Evolutionary conservation across 2,113 vertebrate species (phyloP).

Genomic region (Leiothrix lutea): DNA sequence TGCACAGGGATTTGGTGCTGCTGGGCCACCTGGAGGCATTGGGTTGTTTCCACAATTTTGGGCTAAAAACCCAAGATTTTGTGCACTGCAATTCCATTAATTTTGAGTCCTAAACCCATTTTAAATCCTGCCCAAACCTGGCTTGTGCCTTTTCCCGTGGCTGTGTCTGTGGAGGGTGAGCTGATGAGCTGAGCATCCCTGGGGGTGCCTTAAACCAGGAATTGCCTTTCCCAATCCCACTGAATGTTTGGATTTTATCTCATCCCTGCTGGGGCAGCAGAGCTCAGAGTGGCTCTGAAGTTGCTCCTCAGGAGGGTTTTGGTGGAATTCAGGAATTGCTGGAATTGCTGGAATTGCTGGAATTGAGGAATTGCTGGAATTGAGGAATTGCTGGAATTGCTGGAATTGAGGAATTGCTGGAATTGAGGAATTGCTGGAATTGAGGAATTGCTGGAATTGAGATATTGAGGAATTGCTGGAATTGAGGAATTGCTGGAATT

Average conservation of each 20-base stretch:
- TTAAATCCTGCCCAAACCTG: not conserved
- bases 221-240: not conserved
- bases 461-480: no score
- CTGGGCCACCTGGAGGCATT: not conserved
- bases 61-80: not conserved
- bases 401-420: no score
- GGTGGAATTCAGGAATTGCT: no score
- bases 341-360: no score
- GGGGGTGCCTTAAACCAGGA: not conserved
- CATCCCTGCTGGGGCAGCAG: not conserved
- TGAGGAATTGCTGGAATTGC: no score
- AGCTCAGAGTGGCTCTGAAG: not conserved
- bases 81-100: rapidly evolving
- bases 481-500: no score
- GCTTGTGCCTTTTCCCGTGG: not conserved
- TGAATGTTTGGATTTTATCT: not conserved
- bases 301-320: not conserved
- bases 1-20: not conserved
- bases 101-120: not conserved
- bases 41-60: not conserved
- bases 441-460: no score
- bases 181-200: not conserved
- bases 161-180: not conserved
- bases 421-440: no score
- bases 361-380: no score